Percentiles rank a stretch among this genome's conserved stretches.
Conservation (phyloP, 2,797 vertebrate genomes). For the Vultur gryphus region DNA sequence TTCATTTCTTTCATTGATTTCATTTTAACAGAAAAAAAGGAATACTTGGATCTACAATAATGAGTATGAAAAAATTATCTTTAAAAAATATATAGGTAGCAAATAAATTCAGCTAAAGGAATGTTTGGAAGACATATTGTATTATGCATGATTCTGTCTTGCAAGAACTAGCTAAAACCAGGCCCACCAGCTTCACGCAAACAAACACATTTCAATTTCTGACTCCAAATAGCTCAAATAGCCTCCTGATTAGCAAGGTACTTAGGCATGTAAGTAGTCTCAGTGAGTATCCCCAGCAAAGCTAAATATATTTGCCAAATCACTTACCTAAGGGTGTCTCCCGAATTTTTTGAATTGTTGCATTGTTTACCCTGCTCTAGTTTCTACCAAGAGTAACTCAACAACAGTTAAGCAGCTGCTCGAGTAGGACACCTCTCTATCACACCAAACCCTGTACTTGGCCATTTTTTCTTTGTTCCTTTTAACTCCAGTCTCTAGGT, state of each 20-base stretch:
- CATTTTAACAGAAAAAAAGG: neutral
- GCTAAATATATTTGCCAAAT: conserved; percentile 57
- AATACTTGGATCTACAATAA: neutral
- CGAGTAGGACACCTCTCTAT: neutral
- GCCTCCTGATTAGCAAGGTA: conserved; percentile 51
- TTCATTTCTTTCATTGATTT: neutral
- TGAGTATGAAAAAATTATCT: neutral
- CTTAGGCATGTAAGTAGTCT: conserved; percentile 20
- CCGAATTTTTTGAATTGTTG: conserved; percentile 62
- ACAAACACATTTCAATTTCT: conserved; percentile 7
- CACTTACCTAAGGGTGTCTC: conserved; percentile 65
- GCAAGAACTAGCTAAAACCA: neutral
- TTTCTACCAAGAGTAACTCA: conserved; percentile 57
- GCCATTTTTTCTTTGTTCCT: neutral
- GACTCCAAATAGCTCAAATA: conserved; percentile 10
- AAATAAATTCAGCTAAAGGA: neutral
- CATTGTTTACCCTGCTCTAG: conserved; percentile 59
- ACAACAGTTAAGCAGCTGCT: neutral
- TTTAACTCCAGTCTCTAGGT: neutral
- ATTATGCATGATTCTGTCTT: neutral
- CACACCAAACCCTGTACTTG: neutral
- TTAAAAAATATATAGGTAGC: neutral
- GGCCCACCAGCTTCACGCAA: neutral
- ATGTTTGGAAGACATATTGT: neutral
- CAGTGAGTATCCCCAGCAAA: conserved; percentile 31